Evolutionary conservation across 1,140 invertebrate species (phyloP), one percentile per base, ranked within the genome.

Genomic region (Holcopasites calliopsidis): DNA sequence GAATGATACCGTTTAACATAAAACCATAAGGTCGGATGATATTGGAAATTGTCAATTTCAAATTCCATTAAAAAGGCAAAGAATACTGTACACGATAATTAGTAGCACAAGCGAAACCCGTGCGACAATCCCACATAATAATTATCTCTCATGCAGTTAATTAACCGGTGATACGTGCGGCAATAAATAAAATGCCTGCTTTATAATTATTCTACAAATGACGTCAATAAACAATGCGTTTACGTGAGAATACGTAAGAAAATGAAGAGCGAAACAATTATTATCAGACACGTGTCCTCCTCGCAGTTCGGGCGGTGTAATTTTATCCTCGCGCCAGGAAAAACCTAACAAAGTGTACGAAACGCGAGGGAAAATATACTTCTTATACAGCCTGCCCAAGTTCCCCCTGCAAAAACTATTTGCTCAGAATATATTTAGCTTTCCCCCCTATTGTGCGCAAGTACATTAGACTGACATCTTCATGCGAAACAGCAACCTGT

Each of bases 401-500:
- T 57, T 69, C 28, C 57, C n/a, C 38, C 26, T 44, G 13, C 5
- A 69, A 69, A 69, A 69, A 69, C 55, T 69, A 55, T 69, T 55
- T 69, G 55, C 35, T 42, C 65, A 31, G 38, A 28, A 26, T 68
- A 68, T 69, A 69, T 69, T 69, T 69, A 69, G 66, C 40, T 57
- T 44, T 54, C 35, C 26, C 23, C 16, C 28, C 50, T 38, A 55
- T 69, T 44, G 66, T 69, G 52, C 23, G 52, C n/a, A 38, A 57
- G 52, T 69, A 44, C 66, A 57, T 69, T 42, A 69, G 57, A 57
- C 66, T 42, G 50, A 57, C 52, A 26, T 23, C 2, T 44, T 44
- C 66, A 33, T 57, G 52, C 38, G 62, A 44, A 54, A 44, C 66
- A 40, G 49, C 21, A n/a, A 54, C 38, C 28, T 35, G 62, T 31